Conservation (phyloP, 2,888 invertebrate genomes). For the Tethea ocularis region DNA sequence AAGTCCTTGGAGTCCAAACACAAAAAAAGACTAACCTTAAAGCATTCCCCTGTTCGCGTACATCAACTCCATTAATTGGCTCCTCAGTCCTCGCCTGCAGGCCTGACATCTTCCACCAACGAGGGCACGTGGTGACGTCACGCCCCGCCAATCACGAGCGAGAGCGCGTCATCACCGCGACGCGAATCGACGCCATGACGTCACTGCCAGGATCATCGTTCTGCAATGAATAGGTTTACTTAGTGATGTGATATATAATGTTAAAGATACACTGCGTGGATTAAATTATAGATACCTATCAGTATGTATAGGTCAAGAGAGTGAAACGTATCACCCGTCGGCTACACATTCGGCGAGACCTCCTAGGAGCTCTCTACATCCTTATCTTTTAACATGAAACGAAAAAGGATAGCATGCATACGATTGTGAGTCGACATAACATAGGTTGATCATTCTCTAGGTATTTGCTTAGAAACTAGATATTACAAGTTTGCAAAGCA, state of each 20-base stretch:
- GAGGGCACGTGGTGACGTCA: slow-evolving; percentile 34
- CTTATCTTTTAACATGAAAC: neutral
- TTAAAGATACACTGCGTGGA: neutral
- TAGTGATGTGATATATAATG: neutral
- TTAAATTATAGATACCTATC: neutral
- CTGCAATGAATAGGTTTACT: slow-evolving; percentile 15
- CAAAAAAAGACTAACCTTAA: slow-evolving; percentile 61
- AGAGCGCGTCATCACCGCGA: slow-evolving; percentile 51
- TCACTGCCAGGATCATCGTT: slow-evolving; percentile 22
- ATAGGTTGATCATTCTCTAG: neutral
- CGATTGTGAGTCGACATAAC: neutral
- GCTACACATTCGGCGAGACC: too few species aligned
- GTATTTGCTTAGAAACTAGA: neutral
- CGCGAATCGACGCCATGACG: slow-evolving; percentile 29
- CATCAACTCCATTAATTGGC: slow-evolving; percentile 75
- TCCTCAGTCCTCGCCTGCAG: slow-evolving; percentile 73
- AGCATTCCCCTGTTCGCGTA: slow-evolving; percentile 77
- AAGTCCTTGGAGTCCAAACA: neutral
- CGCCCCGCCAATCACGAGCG: slow-evolving; percentile 55
- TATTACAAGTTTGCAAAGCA: neutral
- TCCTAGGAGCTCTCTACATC: neutral
- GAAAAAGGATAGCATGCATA: neutral
- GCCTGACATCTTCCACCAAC: slow-evolving; percentile 76
- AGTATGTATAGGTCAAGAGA: neutral
- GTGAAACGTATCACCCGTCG: neutral